phyloP scores from a whole-genome alignment of 1,140 invertebrate genomes.

The Ericerus pela region DNA sequence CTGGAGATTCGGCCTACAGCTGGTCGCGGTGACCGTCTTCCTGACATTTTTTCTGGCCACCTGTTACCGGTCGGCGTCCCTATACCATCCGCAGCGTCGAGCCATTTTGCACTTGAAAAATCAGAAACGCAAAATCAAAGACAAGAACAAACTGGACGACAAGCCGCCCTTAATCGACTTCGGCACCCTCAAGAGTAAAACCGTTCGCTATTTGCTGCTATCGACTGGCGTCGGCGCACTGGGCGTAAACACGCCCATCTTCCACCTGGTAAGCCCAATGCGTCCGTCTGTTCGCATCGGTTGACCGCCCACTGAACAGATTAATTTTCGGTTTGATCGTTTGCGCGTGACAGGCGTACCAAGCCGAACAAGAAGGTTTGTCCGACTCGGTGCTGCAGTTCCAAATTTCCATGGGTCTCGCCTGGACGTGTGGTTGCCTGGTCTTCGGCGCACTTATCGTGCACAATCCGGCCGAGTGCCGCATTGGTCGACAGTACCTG shows the following conservation, averaged over 20 bases:
- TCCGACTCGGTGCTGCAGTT: conserved; percentile 52
- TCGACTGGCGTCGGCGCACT: conserved; percentile 59
- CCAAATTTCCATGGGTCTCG: conserved; percentile 63
- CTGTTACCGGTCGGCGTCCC: conserved; percentile 73
- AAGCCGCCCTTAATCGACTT: conserved; percentile 74
- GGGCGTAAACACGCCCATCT: conserved; percentile 74
- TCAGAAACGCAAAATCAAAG: conserved; percentile 69
- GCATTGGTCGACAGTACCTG: conserved; percentile 70
- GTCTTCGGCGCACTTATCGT: conserved; percentile 68
- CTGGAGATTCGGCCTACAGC: conserved; percentile 75
- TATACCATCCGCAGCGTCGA: conserved; percentile 76
- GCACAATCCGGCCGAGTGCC: conserved; percentile 65
- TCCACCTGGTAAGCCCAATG: conserved; percentile 53
- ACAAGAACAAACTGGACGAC: conserved; percentile 56
- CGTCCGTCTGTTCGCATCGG: not conserved
- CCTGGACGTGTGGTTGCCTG: conserved; percentile 64
- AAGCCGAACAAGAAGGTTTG: conserved; percentile 55
- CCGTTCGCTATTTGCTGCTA: conserved; percentile 63
- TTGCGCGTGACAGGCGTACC: conserved; percentile 50
- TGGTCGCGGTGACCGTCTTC: conserved; percentile 67
- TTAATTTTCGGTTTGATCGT: too few species aligned
- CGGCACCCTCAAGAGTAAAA: conserved; percentile 63
- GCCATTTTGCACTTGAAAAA: conserved; percentile 82
- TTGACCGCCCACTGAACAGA: too few species aligned
- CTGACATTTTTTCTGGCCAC: conserved; percentile 73